phyloP scores from a whole-genome alignment of 2,888 invertebrate genomes.

The Hoplodrina blanda region DNA sequence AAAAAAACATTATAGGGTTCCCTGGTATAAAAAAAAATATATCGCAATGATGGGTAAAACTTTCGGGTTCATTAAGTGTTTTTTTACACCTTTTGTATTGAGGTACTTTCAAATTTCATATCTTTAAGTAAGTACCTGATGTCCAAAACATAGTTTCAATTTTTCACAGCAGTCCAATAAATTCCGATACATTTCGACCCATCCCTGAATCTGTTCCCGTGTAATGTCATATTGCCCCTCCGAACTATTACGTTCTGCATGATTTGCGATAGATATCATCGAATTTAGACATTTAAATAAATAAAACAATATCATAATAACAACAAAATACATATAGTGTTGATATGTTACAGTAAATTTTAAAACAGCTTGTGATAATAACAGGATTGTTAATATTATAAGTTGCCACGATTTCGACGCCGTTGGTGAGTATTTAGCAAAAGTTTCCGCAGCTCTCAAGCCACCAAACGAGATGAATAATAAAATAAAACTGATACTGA shows the following conservation, averaged over 20 bases:
- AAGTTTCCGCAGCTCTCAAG: background rate
- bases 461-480: background rate
- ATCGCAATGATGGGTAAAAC: too few species aligned
- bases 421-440: background rate
- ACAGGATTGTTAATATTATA: background rate
- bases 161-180: constrained; percentile 19
- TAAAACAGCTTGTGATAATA: constrained; percentile 5
- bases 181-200: constrained; percentile 16
- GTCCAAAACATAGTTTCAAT: constrained; percentile 10
- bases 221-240: background rate
- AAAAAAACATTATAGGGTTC: too few species aligned
- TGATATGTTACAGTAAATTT: constrained; percentile 12
- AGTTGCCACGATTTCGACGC: background rate
- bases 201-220: constrained; percentile 20
- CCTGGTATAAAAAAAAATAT: too few species aligned
- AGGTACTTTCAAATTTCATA: too few species aligned
- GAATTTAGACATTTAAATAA: constrained; percentile 8
- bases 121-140: background rate
- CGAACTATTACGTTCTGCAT: background rate
- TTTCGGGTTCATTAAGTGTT: too few species aligned
- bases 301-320: constrained; percentile 1
- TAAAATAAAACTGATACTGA: background rate
- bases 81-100: too few species aligned
- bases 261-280: background rate
- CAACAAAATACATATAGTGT: background rate